A percentile compares a stretch with the other conserved stretches of the same genome.
Evolutionary conservation across 2,888 invertebrate species (phyloP).

Genomic region (Drosophila macrothrix): DNA sequence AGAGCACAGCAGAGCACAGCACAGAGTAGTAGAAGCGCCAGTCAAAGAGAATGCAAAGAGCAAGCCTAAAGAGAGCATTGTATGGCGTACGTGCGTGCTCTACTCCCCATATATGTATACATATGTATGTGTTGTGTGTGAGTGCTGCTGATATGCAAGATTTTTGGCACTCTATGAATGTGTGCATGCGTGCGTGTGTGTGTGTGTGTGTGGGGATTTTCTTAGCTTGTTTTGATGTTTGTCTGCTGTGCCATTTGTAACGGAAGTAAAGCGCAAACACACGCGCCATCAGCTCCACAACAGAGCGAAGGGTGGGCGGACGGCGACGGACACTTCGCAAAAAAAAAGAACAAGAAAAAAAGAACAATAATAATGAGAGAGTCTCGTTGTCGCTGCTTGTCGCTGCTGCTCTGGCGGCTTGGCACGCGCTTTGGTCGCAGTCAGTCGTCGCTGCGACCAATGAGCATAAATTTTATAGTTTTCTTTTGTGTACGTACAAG

Average conservation of each 20-base stretch:
- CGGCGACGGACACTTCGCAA: conserved; percentile 37
- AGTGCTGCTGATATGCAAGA: conserved; percentile 47
- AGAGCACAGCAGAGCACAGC: conserved; percentile 4
- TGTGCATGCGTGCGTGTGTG: conserved; percentile 16
- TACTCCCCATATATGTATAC: conserved; percentile 1
- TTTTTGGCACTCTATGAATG: conserved; percentile 51
- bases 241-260: conserved; percentile 70
- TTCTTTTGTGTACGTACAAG: conserved; percentile 31
- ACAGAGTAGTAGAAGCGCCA: conserved; percentile 38
- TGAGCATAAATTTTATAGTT: conserved; percentile 58
- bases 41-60: conserved; percentile 62
- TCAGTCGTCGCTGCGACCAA: conserved; percentile 50
- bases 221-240: conserved; percentile 55
- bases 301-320: conserved; percentile 28
- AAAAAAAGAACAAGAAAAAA: conserved; percentile 1
- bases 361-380: conserved; percentile 40
- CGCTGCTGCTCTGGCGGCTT: conserved; percentile 40
- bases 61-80: conserved; percentile 38
- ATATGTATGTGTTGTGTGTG: conserved; percentile 9
- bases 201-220: conserved; percentile 44
- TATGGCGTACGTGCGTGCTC: conserved; percentile 67
- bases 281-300: conserved; percentile 44
- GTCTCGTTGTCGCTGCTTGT: conserved; percentile 37
- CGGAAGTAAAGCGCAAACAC: conserved; percentile 76
- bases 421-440: conserved; percentile 55